Conservation (phyloP, 2,113 vertebrate species). For the Larimichthys polyactis region DNA sequence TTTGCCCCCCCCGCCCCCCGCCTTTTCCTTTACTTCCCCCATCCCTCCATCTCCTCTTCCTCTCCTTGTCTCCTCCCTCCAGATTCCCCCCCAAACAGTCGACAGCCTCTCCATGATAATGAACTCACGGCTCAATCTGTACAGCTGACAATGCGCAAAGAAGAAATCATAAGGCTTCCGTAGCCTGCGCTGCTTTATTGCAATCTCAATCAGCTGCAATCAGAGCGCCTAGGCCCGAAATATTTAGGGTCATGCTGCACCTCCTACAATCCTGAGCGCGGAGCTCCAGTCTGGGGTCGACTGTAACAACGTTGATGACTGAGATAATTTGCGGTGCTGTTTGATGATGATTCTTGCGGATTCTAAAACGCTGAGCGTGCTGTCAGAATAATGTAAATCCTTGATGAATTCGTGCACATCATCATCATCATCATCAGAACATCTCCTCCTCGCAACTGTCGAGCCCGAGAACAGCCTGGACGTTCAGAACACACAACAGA, state of each 20-base stretch:
- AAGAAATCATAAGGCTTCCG: slow-evolving; percentile 59
- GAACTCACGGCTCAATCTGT: slow-evolving; percentile 61
- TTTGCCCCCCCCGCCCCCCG: slow-evolving; percentile 44
- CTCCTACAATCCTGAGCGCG: slow-evolving; percentile 15
- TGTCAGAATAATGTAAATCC: slow-evolving; percentile 9
- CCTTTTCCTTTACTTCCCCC: slow-evolving; percentile 46
- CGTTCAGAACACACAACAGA: slow-evolving; percentile 9
- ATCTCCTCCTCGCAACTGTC: slow-evolving; percentile 27
- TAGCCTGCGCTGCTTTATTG: slow-evolving; percentile 36
- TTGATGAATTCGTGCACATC: slow-evolving; percentile 52
- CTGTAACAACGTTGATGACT: slow-evolving; percentile 42
- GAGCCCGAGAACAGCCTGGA: slow-evolving; percentile 10
- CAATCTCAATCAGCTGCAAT: slow-evolving; percentile 79
- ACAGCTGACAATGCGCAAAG: slow-evolving; percentile 71
- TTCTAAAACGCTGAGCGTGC: slow-evolving; percentile 27
- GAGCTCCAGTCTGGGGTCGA: slow-evolving; percentile 34
- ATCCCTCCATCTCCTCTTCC: slow-evolving; percentile 25
- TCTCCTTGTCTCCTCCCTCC: slow-evolving; percentile 63
- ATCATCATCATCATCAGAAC: slow-evolving; percentile 54
- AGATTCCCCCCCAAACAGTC: slow-evolving; percentile 66
- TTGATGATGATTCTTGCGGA: slow-evolving; percentile 30
- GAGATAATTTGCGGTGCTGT: slow-evolving; percentile 26
- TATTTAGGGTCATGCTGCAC: slow-evolving; percentile 51
- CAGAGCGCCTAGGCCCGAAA: slow-evolving; percentile 51
- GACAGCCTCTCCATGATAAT: slow-evolving; percentile 80